These are phyloP conservation scores for Mustela nigripes DNA, from an alignment of 2,113 vertebrate genomes.

Conservation along the genomic window DNA sequence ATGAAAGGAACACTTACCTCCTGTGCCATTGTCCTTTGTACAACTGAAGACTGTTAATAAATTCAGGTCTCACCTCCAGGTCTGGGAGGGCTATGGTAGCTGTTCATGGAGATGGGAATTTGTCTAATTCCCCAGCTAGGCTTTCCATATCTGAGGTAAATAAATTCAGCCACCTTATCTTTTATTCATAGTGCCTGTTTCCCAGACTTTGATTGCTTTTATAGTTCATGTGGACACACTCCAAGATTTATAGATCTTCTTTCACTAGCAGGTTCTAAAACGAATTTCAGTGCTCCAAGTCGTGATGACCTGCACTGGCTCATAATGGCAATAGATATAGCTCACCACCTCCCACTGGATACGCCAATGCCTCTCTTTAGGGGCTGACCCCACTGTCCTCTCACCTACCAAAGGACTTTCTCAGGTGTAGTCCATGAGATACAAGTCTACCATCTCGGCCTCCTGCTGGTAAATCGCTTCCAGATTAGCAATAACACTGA, in stretches of 20 bases:
- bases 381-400: constrained; percentile 37
- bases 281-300: constrained; percentile 45
- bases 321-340: not conserved
- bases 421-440: constrained; percentile 56
- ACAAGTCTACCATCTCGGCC: constrained; percentile 36
- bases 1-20: constrained; percentile 73
- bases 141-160: constrained; percentile 71
- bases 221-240: constrained; percentile 68
- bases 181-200: constrained; percentile 80
- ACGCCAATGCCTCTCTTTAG: not conserved
- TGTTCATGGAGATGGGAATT: constrained; percentile 76
- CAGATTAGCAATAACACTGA: constrained; percentile 42
- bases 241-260: constrained; percentile 72
- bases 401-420: constrained; percentile 72
- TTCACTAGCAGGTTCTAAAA: constrained; percentile 64
- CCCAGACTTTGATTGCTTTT: constrained; percentile 70
- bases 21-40: constrained; percentile 74
- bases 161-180: constrained; percentile 70
- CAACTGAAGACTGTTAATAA: constrained; percentile 83
- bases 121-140: constrained; percentile 72
- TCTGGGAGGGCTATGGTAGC: constrained; percentile 65
- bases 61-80: constrained; percentile 83
- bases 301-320: not conserved
- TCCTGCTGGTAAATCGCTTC: constrained; percentile 37
- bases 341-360: not conserved